Percentiles rank a stretch among this genome's conserved stretches.
phyloP scores from a whole-genome alignment of 1,140 invertebrate species.

The Drosophila nigromelanica region DNA sequence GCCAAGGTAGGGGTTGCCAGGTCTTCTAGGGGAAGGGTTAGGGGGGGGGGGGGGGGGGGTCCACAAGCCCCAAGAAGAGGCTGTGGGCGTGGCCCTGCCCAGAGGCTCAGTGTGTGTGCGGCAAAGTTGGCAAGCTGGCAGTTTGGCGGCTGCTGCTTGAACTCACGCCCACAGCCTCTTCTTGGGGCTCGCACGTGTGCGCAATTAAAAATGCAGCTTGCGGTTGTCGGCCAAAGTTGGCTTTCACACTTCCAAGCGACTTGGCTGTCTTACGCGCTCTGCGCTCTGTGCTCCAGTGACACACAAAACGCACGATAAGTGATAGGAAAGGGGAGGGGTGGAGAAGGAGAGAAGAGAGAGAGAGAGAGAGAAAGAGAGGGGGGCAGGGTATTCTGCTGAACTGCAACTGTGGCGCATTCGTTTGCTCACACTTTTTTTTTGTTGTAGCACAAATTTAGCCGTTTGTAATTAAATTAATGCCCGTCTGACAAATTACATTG shows the following conservation, averaged over 20 bases:
- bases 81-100: no score
- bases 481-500: constrained; percentile 47
- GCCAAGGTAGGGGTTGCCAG: neutral
- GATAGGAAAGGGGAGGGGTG: no score
- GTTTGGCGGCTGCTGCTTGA: no score
- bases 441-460: constrained; percentile 46
- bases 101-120: no score
- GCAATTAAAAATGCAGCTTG: constrained; percentile 82
- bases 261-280: constrained; percentile 4
- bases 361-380: no score
- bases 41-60: no score
- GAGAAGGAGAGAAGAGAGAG: no score
- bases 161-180: neutral
- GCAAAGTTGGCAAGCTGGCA: no score
- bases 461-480: constrained; percentile 77
- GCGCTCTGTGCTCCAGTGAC: constrained; percentile 66
- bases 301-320: constrained; percentile 55
- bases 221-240: constrained; percentile 64
- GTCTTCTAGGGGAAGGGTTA: neutral
- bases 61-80: no score
- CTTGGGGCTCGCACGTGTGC: constrained; percentile 61
- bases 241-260: constrained; percentile 16
- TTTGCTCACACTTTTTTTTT: neutral
- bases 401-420: constrained; percentile 45
- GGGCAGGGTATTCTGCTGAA: no score